A percentile compares a stretch with the other conserved stretches of the same genome.
phyloP scores from a whole-genome alignment of 1,140 invertebrate species.

The Drosophila elegans region DNA sequence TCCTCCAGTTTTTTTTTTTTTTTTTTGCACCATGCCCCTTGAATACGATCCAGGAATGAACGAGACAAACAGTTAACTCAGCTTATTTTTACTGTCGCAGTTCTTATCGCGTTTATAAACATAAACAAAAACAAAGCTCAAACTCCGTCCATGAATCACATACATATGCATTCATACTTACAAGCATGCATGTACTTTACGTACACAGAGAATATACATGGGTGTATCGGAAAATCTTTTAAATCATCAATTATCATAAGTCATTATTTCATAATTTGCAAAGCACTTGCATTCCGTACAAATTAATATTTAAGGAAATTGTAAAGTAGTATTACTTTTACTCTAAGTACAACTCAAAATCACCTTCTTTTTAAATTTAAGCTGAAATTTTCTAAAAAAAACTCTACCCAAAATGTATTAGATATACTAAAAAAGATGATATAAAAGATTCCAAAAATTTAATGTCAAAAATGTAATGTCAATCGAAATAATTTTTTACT shows the following conservation, averaged over 20 bases:
- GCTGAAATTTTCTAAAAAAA: no score
- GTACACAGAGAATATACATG: not conserved
- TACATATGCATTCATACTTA: slow-evolving; percentile 5
- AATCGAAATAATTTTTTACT: not conserved
- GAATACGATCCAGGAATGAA: slow-evolving; percentile 20
- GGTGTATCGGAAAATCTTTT: not conserved
- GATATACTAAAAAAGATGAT: no score
- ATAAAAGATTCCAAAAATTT: no score
- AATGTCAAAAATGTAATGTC: no score
- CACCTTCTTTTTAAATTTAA: no score
- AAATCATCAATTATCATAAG: not conserved
- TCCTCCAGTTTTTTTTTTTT: slow-evolving; percentile 9
- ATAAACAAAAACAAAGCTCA: slow-evolving; percentile 34
- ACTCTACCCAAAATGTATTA: no score
- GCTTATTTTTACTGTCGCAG: slow-evolving; percentile 17
- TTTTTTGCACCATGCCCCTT: slow-evolving; percentile 12
- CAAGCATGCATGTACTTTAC: not conserved
- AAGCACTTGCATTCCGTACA: no score
- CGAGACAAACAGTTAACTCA: slow-evolving; percentile 16
- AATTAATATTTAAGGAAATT: no score
- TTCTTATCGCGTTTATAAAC: slow-evolving; percentile 32
- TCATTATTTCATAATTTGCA: no score
- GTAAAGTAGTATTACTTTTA: no score
- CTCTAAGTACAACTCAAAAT: no score
- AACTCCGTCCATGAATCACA: slow-evolving; percentile 35